These are phyloP conservation scores for Zophobas atratus DNA, from an alignment of 1,140 invertebrate genomes.

Conservation along the genomic window DNA sequence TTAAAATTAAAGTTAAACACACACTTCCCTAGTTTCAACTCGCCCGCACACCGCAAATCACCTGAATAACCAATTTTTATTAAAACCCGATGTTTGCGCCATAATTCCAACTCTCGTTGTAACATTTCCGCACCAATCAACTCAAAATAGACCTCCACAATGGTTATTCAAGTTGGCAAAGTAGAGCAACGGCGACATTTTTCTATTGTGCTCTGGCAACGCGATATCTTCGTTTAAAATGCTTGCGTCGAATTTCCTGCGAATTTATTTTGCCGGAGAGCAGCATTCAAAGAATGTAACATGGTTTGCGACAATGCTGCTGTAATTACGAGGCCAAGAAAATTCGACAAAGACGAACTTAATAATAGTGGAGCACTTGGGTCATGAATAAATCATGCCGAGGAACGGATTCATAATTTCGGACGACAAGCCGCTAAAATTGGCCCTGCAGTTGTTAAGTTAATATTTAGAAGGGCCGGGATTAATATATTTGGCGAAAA, in stretches of 20 bases:
- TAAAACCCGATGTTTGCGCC: conserved; percentile 6
- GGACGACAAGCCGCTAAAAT: neutral
- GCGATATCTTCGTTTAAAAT: conserved; percentile 4
- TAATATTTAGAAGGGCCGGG: neutral
- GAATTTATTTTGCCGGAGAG: conserved; percentile 14
- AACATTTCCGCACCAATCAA: conserved; percentile 27
- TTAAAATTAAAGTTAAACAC: no score
- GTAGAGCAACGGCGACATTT: conserved; percentile 5
- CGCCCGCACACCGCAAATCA: conserved; percentile 15
- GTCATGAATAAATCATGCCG: conserved; percentile 23
- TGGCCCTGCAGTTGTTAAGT: neutral
- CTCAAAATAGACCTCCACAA: conserved; percentile 27
- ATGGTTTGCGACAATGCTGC: conserved; percentile 16
- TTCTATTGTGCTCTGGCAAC: conserved; percentile 3
- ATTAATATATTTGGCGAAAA: neutral
- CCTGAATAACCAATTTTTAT: conserved; percentile 9
- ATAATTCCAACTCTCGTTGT: conserved; percentile 21
- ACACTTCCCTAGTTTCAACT: neutral
- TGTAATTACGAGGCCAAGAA: conserved; percentile 10
- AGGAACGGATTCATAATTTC: conserved; percentile 1
- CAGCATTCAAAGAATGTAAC: neutral
- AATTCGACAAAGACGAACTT: neutral
- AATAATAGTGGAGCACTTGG: conserved; percentile 2
- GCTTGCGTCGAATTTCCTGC: conserved; percentile 9
- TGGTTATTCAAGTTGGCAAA: neutral